Evolutionary conservation across 2,113 vertebrate species (phyloP).

Genomic region (Cranoglanis bouderius): DNA sequence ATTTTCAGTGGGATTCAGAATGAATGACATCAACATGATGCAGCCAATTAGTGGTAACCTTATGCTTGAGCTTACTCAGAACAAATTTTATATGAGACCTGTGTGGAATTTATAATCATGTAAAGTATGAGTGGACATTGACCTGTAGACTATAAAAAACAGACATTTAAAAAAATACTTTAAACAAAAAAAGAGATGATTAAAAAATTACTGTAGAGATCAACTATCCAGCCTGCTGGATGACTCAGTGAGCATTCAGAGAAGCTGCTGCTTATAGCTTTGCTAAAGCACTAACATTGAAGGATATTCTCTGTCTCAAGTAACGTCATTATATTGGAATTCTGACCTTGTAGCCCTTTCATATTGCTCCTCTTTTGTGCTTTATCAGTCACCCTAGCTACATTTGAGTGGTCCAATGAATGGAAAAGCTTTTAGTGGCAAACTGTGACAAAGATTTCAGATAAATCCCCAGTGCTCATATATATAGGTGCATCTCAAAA

Average conservation of each 20-base stretch:
- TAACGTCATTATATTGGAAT: slow-evolving; percentile 21
- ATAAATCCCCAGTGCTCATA: slow-evolving; percentile 6
- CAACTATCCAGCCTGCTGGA: not conserved
- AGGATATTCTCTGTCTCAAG: slow-evolving; percentile 26
- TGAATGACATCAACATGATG: not conserved
- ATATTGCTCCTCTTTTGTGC: not conserved
- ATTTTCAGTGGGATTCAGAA: not conserved
- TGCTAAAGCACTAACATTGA: not conserved
- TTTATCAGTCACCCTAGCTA: not conserved
- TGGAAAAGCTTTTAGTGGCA: slow-evolving; percentile 48
- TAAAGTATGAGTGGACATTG: not conserved
- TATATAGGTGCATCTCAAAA: too few species aligned
- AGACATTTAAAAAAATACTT: not conserved
- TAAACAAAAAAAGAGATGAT: not conserved
- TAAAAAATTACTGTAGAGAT: not conserved
- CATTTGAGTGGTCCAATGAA: slow-evolving; percentile 18
- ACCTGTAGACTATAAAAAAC: not conserved
- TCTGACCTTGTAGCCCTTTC: slow-evolving; percentile 45
- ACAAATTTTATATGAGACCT: not conserved
- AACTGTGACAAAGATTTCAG: not conserved
- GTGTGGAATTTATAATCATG: not conserved
- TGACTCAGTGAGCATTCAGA: not conserved
- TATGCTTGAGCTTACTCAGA: not conserved
- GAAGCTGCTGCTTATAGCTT: not conserved
- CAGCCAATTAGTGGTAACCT: not conserved